Evolutionary conservation across 2,113 vertebrate genomes (phyloP), one percentile per base, ranked within the genome.

Genomic region (Crotophaga sulcirostris): DNA sequence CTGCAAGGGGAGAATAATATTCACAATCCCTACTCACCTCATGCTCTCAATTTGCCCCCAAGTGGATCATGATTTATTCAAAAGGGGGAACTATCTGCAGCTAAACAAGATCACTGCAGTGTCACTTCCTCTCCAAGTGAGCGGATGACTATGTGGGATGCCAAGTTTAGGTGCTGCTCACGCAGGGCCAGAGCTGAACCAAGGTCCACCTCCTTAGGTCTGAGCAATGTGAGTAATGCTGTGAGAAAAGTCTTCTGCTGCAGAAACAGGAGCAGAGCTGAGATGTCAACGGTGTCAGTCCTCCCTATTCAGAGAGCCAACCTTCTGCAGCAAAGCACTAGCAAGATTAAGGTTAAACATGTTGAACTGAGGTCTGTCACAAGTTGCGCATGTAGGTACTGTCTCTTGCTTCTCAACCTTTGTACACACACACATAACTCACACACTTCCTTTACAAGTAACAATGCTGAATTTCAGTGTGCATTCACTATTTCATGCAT

Each of bases 341-440:
- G 36, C 21, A 89, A 21, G 16, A 40, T 28, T 80, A 16, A 68
- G 66, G 12, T 40, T 40, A 23, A 73, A 15, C 7, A 36, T 45
- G 16, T 20, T 70, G 20, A 68, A 11, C 4, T 34, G 60, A 78
- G 16, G 24, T 55, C 24, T 68, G 74, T 15, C 4, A 4, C 3
- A 0, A 20, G 31, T 29, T 60, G 33, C 1, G 0, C 5, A 3
- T 36, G 19, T 56, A 78, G 47, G 38, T 29, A 51, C 13, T 13
- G 7, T 38, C 29, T 87, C 67, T 60, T 17, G 13, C 17, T 73
- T 56, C 42, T 67, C 24, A 24, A n/a, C 24, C 31, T 78, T 58
- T 10, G 2, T 33, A 23, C 24, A n/a, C 31, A 18, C 28, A 15
- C 9, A 7, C 28, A 29, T 13, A 51, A 17, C 18, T 47, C 45